These are phyloP conservation scores for Melanotaenia pygmaea DNA, from an alignment of 2,797 vertebrate species.

Conservation along the genomic window DNA sequence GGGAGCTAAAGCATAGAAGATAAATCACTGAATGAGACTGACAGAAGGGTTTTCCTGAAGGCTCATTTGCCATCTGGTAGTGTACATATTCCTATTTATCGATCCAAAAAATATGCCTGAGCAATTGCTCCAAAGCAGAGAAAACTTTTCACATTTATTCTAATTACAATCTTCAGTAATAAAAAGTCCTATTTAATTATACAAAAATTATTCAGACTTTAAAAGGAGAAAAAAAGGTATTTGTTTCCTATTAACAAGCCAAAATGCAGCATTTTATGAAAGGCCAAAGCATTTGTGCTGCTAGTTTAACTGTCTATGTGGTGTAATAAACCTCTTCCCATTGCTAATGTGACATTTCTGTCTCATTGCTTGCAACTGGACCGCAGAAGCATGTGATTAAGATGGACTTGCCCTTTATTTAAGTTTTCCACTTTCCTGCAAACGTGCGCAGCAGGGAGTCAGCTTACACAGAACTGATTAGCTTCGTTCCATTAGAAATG, in stretches of 20 bases:
- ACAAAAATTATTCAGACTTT: background rate
- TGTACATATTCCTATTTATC: slow-evolving; percentile 5
- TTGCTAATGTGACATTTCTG: slow-evolving; percentile 74
- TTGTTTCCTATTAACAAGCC: background rate
- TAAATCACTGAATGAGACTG: slow-evolving; percentile 22
- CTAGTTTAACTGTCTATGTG: slow-evolving; percentile 33
- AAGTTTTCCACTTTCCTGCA: slow-evolving; percentile 61
- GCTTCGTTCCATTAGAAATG: slow-evolving; percentile 61
- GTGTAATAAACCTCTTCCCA: slow-evolving; percentile 39
- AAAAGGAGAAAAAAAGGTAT: background rate
- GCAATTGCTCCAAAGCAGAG: background rate
- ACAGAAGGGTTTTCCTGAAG: slow-evolving; percentile 12
- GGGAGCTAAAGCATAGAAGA: slow-evolving; percentile 19
- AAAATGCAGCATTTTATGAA: slow-evolving; percentile 15
- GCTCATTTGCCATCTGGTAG: slow-evolving; percentile 5
- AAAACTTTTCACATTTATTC: background rate
- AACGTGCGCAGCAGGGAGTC: slow-evolving; percentile 59
- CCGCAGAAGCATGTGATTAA: slow-evolving; percentile 64
- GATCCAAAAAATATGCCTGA: background rate
- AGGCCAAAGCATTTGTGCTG: background rate
- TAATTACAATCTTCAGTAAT: background rate
- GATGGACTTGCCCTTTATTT: slow-evolving; percentile 72
- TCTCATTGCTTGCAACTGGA: slow-evolving; percentile 55
- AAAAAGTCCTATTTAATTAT: background rate
- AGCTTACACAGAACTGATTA: slow-evolving; percentile 63